Evolutionary conservation across 2,113 vertebrate species (phyloP).

Genomic region (Gnathonemus echidnorhynchus): DNA sequence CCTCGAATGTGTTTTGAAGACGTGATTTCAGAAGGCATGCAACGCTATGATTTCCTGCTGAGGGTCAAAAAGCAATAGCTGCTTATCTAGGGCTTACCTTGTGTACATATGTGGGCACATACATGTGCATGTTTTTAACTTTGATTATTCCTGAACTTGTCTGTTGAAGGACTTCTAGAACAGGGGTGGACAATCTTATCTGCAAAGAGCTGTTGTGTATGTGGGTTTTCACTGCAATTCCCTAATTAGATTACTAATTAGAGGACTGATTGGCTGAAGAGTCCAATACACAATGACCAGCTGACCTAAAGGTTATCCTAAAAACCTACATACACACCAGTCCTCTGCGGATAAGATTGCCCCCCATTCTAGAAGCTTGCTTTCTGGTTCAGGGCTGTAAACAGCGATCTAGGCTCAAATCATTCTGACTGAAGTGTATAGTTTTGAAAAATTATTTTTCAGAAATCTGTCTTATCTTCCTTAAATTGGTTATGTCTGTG

Average conservation of each 20-base stretch:
- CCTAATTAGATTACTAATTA: no score
- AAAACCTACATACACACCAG: no score
- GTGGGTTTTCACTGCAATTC: no score
- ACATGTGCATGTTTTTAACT: neutral
- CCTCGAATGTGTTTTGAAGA: neutral
- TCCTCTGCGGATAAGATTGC: no score
- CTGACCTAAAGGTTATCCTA: no score
- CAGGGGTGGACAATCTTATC: no score
- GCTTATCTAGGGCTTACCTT: neutral
- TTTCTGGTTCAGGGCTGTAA: neutral
- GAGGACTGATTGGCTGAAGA: no score
- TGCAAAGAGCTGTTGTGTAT: no score
- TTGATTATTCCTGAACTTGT: neutral
- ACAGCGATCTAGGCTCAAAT: neutral
- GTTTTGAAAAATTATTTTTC: neutral
- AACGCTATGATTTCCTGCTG: neutral
- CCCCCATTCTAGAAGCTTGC: neutral
- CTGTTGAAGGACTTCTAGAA: neutral
- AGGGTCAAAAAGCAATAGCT: neutral
- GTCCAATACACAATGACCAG: no score
- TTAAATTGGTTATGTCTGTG: neutral
- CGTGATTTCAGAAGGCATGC: neutral
- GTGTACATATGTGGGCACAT: neutral
- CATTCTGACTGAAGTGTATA: neutral
- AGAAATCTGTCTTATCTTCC: neutral